phyloP scores from a whole-genome alignment of 2,113 vertebrate genomes.

The Siniperca knerii region DNA sequence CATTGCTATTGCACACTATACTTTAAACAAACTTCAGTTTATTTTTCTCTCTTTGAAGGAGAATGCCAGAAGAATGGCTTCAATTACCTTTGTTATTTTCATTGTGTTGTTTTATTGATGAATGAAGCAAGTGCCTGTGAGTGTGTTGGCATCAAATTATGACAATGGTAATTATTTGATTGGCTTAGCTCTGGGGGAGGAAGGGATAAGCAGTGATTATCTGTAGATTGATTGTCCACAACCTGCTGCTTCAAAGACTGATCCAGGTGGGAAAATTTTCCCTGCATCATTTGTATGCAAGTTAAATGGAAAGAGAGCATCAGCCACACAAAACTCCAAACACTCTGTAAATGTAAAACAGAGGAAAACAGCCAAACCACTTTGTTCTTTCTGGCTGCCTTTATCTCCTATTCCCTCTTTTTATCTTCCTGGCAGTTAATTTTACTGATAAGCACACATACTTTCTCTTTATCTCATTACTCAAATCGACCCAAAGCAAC shows the following conservation, averaged over 20 bases:
- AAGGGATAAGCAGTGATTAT: conserved; percentile 56
- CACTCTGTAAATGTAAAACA: background rate
- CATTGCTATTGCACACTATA: background rate
- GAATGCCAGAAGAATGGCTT: background rate
- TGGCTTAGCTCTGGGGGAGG: conserved; percentile 20
- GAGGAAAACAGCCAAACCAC: background rate
- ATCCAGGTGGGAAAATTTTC: conserved; percentile 27
- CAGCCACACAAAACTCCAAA: background rate
- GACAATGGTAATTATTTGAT: conserved; percentile 50
- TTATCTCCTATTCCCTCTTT: conserved; percentile 2
- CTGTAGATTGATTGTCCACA: conserved; percentile 45
- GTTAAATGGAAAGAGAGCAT: background rate
- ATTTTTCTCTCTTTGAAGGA: background rate
- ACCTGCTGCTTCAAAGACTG: conserved; percentile 5
- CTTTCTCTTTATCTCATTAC: background rate
- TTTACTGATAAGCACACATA: background rate
- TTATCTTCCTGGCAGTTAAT: background rate
- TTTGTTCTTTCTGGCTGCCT: background rate
- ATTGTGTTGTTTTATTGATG: conserved; percentile 12
- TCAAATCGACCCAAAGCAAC: background rate
- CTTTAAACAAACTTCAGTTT: conserved; percentile 9
- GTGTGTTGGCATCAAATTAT: conserved; percentile 10
- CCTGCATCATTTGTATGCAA: conserved; percentile 32
- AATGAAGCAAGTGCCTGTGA: background rate
- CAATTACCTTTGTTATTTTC: conserved; percentile 21